These are phyloP conservation scores for Brachypteracias leptosomus DNA, from an alignment of 2,113 vertebrate genomes.

Conservation along the genomic window DNA sequence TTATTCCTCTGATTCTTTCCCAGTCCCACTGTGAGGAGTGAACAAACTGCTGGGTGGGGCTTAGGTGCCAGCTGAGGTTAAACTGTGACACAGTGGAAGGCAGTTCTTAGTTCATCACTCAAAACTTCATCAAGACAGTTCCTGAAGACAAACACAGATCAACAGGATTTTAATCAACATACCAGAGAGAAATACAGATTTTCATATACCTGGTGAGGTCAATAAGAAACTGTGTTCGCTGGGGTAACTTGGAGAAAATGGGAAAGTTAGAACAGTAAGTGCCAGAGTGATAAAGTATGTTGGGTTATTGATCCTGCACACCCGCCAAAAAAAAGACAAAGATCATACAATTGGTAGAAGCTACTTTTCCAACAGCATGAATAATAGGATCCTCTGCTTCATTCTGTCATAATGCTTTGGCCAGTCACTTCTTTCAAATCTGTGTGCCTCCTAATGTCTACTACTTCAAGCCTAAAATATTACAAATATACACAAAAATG, in stretches of 20 bases:
- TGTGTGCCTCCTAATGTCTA: not conserved
- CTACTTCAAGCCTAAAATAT: not conserved
- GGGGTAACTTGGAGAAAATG: not conserved
- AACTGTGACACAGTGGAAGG: too few relatives aligned
- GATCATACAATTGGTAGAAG: not conserved
- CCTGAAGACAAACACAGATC: not conserved
- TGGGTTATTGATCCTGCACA: not conserved
- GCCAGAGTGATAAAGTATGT: not conserved
- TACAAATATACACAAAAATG: not conserved
- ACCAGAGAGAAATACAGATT: not conserved
- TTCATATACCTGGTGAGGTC: not conserved
- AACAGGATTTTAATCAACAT: not conserved
- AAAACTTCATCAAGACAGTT: not conserved
- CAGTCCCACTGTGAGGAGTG: not conserved
- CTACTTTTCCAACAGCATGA: not conserved
- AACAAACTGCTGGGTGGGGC: not conserved
- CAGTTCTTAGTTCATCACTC: not conserved
- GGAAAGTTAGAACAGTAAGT: not conserved
- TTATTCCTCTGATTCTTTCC: not conserved
- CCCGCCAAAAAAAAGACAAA: not conserved
- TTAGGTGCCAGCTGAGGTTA: too few relatives aligned
- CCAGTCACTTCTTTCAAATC: not conserved
- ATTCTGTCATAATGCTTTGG: not conserved
- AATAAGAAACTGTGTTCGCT: not conserved
- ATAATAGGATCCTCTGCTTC: not conserved